Percentiles rank a stretch among this genome's conserved stretches.
These are phyloP conservation scores for Pteronura brasiliensis DNA, from an alignment of 2,113 vertebrate genomes.

Conservation along the genomic window DNA sequence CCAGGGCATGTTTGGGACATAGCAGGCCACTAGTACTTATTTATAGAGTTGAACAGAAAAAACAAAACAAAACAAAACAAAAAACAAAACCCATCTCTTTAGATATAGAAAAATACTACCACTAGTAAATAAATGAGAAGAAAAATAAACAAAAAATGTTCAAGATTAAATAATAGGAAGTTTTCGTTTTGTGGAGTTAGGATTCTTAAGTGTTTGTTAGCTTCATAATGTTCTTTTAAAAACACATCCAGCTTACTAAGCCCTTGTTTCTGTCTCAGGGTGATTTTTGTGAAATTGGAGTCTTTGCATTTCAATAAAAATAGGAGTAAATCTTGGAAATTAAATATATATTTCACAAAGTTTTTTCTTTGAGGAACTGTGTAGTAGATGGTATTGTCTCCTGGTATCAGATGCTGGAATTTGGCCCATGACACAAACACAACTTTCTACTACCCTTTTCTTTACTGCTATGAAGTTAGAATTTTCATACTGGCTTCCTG, in stretches of 20 bases:
- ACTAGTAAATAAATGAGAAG: background rate
- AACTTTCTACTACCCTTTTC: background rate
- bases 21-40: background rate
- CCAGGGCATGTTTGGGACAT: background rate
- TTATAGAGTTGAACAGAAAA: background rate
- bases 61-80: background rate
- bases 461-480: background rate
- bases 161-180: background rate
- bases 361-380: background rate
- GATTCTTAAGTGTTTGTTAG: background rate
- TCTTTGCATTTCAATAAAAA: background rate
- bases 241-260: background rate
- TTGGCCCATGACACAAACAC: background rate
- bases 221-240: background rate
- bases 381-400: background rate
- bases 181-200: background rate
- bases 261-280: background rate
- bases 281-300: background rate
- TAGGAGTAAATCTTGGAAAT: background rate
- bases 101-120: background rate
- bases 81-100: background rate
- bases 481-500: background rate
- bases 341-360: background rate
- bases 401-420: background rate
- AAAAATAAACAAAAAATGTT: background rate